Evolutionary conservation across 53 echinoderm and acorn worm genomes (phyloP), one percentile per base, ranked within the genome.

Genomic region (Henricia sp.): DNA sequence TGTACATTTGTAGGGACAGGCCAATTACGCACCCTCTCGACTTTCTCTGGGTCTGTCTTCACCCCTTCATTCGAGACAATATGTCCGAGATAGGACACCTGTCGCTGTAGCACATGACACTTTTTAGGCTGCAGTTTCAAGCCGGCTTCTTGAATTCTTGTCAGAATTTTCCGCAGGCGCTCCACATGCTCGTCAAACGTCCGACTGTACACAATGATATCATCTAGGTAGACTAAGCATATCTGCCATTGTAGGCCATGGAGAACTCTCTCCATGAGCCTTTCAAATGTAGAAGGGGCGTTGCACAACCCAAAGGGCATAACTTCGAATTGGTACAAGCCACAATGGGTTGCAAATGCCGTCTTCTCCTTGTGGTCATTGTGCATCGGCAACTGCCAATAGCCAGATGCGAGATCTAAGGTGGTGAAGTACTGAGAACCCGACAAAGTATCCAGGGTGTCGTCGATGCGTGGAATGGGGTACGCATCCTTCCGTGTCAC

Each of bases 51-150:
- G 27, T 78, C 78, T 8, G 85, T 85, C 34, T 60, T 48, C 0
- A 85, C 55, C 11, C 90, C 82, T 5, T 86, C 50, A 16, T 57
- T 27, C 11, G 82, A 82, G n/a, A 90, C 90, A 19, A 90, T 62
- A 21, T 90, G 86, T 2, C 80, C 41, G 16, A 57, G 58, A 64
- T 71, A 90, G 16, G 67, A 26, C 3, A 90, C 90, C 6, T 83
- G 14, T 57, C 70, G 21, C 25, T 72, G 76, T 11, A 89, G 42
- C 1, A 89, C 36, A 38, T 90, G 64, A 40, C 86, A 90, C 34
- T 90, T 90, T 52, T 82, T 80, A 0, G 91, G 91, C 6, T 75
- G 73, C 1, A 91, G 68, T 62, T 88, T 91, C 21, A 91, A 35
- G 24, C 82, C 86, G 20, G 91, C 83, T 30, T 67, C 30, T 30